Evolutionary conservation across 2,113 vertebrate species (phyloP).

Genomic region (Alethe diademata): DNA sequence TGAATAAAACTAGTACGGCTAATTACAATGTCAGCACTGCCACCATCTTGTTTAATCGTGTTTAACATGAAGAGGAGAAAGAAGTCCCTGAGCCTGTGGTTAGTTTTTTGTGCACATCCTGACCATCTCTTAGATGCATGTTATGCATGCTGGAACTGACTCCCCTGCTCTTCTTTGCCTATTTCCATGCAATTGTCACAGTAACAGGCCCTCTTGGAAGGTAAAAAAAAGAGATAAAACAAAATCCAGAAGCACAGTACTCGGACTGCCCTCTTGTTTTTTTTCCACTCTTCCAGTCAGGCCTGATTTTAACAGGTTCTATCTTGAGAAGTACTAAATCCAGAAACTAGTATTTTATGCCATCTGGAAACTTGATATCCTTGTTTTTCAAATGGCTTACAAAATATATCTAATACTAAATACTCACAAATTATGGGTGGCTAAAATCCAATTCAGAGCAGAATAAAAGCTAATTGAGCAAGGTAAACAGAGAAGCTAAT

Average conservation of each 20-base stretch:
- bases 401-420: constrained; percentile 52
- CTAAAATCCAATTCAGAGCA: neutral
- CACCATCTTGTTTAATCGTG: neutral
- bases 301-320: constrained; percentile 48
- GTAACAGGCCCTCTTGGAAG: neutral
- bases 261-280: constrained; percentile 36
- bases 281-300: constrained; percentile 13
- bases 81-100: neutral
- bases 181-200: neutral
- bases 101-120: neutral
- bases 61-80: neutral
- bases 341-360: constrained; percentile 50
- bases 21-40: neutral
- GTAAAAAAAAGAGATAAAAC: neutral
- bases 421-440: neutral
- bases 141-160: neutral
- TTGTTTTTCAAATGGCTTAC: constrained; percentile 50
- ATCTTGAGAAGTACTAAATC: constrained; percentile 59
- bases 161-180: neutral
- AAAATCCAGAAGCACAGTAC: neutral
- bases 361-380: constrained; percentile 51
- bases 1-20: neutral
- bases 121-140: neutral
- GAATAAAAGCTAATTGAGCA: neutral
- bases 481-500: neutral